Conservation (phyloP, 2,888 invertebrate species). For the Gandaritis pyraliata region DNA sequence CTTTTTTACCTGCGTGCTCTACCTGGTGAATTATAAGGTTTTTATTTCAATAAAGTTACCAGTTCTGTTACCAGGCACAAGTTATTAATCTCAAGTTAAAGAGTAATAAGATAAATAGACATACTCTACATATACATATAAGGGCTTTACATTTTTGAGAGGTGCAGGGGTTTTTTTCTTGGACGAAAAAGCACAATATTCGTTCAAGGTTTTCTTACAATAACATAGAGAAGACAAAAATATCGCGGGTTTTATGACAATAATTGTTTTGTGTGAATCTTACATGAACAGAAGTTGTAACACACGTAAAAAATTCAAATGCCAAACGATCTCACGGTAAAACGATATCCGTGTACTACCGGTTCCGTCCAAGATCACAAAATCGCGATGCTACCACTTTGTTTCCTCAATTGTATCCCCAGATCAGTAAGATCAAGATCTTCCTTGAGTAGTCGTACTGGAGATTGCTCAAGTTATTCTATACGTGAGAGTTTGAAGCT, state of each 20-base stretch:
- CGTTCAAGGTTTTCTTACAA: too few species aligned
- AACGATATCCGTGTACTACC: conserved; percentile 40
- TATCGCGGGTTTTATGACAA: conserved; percentile 4
- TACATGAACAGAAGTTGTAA: conserved; percentile 53
- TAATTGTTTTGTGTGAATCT: conserved; percentile 21
- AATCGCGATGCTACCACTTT: background rate
- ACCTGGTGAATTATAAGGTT: background rate
- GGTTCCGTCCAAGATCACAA: background rate
- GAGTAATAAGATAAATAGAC: too few species aligned
- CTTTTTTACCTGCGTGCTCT: conserved; percentile 15
- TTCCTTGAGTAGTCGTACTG: too few species aligned
- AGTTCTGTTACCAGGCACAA: background rate
- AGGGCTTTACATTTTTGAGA: too few species aligned
- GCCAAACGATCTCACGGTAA: conserved; percentile 58
- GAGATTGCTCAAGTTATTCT: too few species aligned
- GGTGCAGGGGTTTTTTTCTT: too few species aligned
- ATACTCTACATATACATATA: too few species aligned
- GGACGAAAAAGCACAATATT: too few species aligned
- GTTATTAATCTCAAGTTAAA: too few species aligned
- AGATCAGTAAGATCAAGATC: too few species aligned
- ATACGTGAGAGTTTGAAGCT: too few species aligned
- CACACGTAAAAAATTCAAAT: conserved; percentile 62
- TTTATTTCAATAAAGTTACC: background rate
- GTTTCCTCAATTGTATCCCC: too few species aligned
- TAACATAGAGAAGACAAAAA: background rate